Evolutionary conservation across 2,797 vertebrate species (phyloP), one percentile per base, ranked within the genome.

Genomic region (Melanotaenia parkinsoni): DNA sequence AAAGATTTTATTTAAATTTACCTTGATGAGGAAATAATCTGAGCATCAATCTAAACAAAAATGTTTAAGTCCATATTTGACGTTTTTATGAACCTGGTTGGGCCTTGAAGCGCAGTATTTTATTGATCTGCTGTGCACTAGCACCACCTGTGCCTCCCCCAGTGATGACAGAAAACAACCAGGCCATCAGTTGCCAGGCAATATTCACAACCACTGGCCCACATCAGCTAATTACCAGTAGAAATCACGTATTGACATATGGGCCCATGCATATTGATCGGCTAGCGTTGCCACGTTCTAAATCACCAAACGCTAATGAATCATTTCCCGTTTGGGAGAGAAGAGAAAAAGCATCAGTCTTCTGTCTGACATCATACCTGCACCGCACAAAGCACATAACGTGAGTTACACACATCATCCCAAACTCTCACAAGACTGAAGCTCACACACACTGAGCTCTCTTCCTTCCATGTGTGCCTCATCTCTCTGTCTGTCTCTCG

Each of bases 211-310:
- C 85, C 88, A 89, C 91, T 92, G 88, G 93, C 86, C 90, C 91
- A 92, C 91, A 94, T 93, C 92, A 92, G 93, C 94, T 94, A 94
- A 94, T 94, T 94, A 94, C 91, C 86, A 90, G 87, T 88, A 91
- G 92, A 93, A 93, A 92, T 93, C 92, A 90, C 79, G 74, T 94
- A 94, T 94, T 94, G 92, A 93, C 92, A 94, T 90, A 91, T 90
- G 89, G 92, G 90, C 86, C 89, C 81, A 88, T 89, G 91, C 84
- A 88, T 93, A 94, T 94, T 91, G 93, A 95, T 94, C 76, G 79
- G 76, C 83, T 80, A 79, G 80, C 61, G 16, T 89, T 91, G 89
- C 91, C 90, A 93, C 89, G 85, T 91, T 93, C 88, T 93, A 92
- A 92, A 93, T 93, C 91, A 91, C 87, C 89, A 88, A 92, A 90